These are phyloP conservation scores for Zeus faber DNA, from an alignment of 2,113 vertebrate genomes.

Conservation along the genomic window DNA sequence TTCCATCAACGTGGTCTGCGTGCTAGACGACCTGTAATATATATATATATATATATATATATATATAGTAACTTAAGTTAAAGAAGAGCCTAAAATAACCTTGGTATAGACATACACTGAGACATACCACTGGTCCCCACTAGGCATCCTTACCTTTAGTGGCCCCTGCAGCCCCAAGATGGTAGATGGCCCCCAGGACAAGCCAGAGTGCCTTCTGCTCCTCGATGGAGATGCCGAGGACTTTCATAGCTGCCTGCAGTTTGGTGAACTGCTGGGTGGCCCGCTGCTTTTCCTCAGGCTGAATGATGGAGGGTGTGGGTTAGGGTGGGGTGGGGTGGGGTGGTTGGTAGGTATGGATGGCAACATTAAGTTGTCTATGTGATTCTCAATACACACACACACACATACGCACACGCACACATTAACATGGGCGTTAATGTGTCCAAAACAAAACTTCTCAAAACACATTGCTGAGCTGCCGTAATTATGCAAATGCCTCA, in stretches of 20 bases:
- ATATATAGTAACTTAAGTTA: too few relatives aligned
- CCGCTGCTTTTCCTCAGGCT: conserved; percentile 95
- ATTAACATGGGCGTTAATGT: not conserved
- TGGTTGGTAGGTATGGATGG: not conserved
- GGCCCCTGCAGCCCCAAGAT: conserved; percentile 91
- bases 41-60: too few relatives aligned
- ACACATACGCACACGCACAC: not conserved
- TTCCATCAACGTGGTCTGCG: too few relatives aligned
- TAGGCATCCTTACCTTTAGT: conserved; percentile 92
- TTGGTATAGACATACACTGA: too few relatives aligned
- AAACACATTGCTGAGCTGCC: too few relatives aligned
- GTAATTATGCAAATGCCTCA: not conserved
- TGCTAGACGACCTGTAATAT: too few relatives aligned
- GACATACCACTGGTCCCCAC: too few relatives aligned
- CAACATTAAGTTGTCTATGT: too few relatives aligned
- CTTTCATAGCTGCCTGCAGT: conserved; percentile 95
- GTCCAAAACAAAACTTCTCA: too few relatives aligned
- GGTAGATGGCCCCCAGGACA: conserved; percentile 90
- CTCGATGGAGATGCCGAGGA: conserved; percentile 86
- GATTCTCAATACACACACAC: conserved; percentile 4
- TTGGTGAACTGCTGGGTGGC: conserved; percentile 90
- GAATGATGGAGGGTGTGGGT: conserved; percentile 6
- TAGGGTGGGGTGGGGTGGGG: not conserved
- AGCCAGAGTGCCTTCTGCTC: conserved; percentile 89
- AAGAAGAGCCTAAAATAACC: too few relatives aligned